These are phyloP conservation scores for Mustela lutreola DNA, from an alignment of 2,113 vertebrate species.

Conservation along the genomic window DNA sequence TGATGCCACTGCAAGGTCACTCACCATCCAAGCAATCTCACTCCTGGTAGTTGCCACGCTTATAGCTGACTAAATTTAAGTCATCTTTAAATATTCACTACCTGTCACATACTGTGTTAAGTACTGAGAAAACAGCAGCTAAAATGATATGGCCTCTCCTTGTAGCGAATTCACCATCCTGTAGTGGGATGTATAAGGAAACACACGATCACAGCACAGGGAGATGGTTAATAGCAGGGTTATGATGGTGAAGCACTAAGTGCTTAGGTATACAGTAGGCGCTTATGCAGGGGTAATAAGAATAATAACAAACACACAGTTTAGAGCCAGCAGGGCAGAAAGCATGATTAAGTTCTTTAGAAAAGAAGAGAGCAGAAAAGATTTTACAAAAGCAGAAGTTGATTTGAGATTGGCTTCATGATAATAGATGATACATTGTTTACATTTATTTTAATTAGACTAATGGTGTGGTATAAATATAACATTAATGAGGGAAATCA, in stretches of 20 bases:
- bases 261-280: background rate
- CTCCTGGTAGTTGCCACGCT: background rate
- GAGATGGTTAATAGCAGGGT: background rate
- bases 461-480: slow-evolving; percentile 69
- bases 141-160: background rate
- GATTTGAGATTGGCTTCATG: slow-evolving; percentile 17
- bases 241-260: background rate
- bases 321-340: background rate
- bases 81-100: background rate
- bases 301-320: background rate
- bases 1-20: background rate
- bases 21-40: background rate
- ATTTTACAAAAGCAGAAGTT: background rate
- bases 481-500: slow-evolving; percentile 62
- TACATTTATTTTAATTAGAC: slow-evolving; percentile 67
- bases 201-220: background rate
- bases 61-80: slow-evolving; percentile 6
- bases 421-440: background rate
- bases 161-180: background rate
- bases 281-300: background rate
- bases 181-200: background rate
- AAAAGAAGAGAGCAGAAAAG: background rate
- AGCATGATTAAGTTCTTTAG: background rate
- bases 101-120: background rate
- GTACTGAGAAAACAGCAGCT: background rate